Conservation (phyloP, 1,140 invertebrate species). For the Hylaeus volcanicus region DNA sequence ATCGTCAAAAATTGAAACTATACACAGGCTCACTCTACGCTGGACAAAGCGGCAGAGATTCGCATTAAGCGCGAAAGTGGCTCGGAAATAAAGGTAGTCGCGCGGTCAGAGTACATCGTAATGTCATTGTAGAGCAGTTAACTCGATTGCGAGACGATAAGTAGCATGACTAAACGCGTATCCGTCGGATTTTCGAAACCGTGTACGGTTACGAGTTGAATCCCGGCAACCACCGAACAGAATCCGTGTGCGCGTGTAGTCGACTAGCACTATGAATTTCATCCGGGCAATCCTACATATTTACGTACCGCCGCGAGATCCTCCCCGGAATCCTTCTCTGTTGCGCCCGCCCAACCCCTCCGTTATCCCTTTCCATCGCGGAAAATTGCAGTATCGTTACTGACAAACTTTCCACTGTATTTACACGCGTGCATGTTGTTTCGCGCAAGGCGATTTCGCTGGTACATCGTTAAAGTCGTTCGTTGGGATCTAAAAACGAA, state of each 20-base stretch:
- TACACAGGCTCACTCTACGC: no score
- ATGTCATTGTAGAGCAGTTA: not conserved
- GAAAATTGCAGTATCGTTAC: conserved; percentile 16
- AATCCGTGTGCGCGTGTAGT: not conserved
- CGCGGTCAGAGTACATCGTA: not conserved
- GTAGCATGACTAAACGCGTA: not conserved
- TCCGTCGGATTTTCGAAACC: not conserved
- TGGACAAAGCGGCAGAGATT: no score
- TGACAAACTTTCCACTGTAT: conserved; percentile 32
- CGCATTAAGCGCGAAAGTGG: not conserved
- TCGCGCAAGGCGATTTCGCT: not conserved
- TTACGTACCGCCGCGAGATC: conserved; percentile 34
- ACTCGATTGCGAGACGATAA: conserved; percentile 5
- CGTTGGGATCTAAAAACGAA: no score
- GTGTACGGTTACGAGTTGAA: not conserved
- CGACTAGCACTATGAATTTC: conserved; percentile 24
- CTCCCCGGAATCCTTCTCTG: conserved; percentile 18
- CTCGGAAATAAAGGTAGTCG: not conserved
- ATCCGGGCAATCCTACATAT: conserved; percentile 34
- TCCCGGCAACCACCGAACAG: not conserved
- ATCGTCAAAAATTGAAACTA: no score
- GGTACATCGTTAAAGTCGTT: not conserved
- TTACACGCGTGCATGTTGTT: not conserved
- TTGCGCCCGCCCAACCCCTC: not conserved
- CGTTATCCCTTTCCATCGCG: not conserved